Evolutionary conservation across 53 echinoderm and acorn worm genomes (phyloP).

Genomic region (Antedon mediterranea): DNA sequence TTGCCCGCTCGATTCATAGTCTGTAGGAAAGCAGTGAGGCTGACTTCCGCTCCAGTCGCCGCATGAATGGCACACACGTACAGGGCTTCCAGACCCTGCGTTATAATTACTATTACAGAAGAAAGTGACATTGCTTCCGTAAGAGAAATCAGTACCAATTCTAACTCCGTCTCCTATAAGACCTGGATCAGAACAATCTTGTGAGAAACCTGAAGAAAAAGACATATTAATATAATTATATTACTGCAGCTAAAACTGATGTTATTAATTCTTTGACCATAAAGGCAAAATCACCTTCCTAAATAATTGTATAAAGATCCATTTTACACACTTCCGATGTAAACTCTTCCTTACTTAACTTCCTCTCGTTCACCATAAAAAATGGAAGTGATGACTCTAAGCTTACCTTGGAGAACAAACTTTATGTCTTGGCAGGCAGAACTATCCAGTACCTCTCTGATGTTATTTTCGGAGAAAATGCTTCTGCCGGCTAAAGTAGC

Average conservation of each 20-base stretch:
- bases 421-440: neutral
- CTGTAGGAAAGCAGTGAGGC: constrained; percentile 30
- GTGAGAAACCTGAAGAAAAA: neutral
- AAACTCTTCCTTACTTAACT: too few species aligned
- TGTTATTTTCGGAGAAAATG: neutral
- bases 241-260: too few species aligned
- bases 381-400: neutral
- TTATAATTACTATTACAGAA: constrained; percentile 53
- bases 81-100: constrained; percentile 37
- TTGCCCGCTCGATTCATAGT: neutral
- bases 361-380: too few species aligned
- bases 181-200: constrained; percentile 52
- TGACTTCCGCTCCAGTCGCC: constrained; percentile 70
- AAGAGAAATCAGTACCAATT: constrained; percentile 34
- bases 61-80: constrained; percentile 53
- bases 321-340: too few species aligned
- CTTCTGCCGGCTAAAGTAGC: constrained; percentile 3
- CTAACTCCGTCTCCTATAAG: constrained; percentile 40
- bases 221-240: neutral
- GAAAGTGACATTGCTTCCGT: constrained; percentile 52
- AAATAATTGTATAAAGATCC: too few species aligned
- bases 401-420: neutral
- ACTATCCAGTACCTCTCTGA: neutral
- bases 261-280: too few species aligned
- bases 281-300: too few species aligned